phyloP scores from a whole-genome alignment of 2,888 invertebrate species.

The Brassicogethes aeneus region DNA sequence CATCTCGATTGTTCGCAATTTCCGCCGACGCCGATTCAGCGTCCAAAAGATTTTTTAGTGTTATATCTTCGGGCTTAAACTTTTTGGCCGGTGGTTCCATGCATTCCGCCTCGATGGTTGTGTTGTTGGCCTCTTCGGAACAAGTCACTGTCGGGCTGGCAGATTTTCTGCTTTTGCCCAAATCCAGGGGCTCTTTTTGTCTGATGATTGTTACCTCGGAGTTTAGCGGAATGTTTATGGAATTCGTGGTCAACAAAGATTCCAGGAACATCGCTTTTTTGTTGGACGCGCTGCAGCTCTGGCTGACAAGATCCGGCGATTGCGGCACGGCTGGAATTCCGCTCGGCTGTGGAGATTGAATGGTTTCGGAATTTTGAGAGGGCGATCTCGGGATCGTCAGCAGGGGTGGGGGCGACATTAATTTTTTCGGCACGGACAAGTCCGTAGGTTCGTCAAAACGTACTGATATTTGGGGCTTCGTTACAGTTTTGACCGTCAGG shows the following conservation, averaged over 20 bases:
- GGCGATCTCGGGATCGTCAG: conserved; percentile 49
- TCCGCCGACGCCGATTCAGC: conserved; percentile 21
- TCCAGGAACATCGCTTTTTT: conserved; percentile 46
- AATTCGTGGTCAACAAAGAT: conserved; percentile 51
- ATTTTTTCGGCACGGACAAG: conserved; percentile 23
- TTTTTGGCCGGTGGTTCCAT: conserved; percentile 44
- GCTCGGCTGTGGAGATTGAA: conserved; percentile 65
- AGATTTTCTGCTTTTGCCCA: conserved; percentile 58
- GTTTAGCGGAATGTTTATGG: conserved; percentile 48
- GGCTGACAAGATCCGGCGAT: conserved; percentile 56
- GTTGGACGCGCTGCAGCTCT: conserved; percentile 28
- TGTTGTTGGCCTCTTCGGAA: conserved; percentile 58
- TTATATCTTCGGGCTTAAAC: conserved; percentile 42
- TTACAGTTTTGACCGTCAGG: conserved; percentile 3
- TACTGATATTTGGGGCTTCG: conserved; percentile 9
- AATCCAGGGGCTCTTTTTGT: conserved; percentile 60
- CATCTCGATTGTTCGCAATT: conserved; percentile 36
- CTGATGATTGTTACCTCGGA: conserved; percentile 45
- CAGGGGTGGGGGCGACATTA: conserved; percentile 19
- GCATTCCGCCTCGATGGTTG: conserved; percentile 32
- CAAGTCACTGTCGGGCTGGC: conserved; percentile 68
- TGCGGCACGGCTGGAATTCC: conserved; percentile 62
- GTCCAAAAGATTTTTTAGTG: conserved; percentile 45
- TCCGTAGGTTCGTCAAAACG: conserved; percentile 29
- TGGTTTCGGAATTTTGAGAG: conserved; percentile 61